Conservation (phyloP, 2,797 vertebrate species). For the Liparis tanakae region DNA sequence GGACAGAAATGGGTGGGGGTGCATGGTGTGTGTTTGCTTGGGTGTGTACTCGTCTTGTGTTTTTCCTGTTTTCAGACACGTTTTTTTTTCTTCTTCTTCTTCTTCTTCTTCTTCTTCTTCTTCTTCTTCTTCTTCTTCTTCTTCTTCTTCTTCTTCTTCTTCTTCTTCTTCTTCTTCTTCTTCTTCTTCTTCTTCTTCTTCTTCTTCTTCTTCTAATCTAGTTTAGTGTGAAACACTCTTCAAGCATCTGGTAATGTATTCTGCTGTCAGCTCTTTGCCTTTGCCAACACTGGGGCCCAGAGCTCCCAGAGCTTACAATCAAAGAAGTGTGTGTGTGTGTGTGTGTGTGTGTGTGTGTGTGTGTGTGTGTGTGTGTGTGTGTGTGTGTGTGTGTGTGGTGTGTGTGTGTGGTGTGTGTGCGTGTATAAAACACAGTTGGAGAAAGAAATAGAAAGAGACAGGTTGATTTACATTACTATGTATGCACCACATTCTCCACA, state of each 20-base stretch:
- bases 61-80: constrained; percentile 71
- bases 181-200: constrained; percentile 32
- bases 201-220: constrained; percentile 38
- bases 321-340: constrained; percentile 46
- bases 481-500: constrained; percentile 61
- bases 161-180: too few relatives aligned
- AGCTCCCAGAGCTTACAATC: constrained; percentile 61
- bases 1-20: constrained; percentile 58
- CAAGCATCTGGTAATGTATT: constrained; percentile 77
- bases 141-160: too few relatives aligned
- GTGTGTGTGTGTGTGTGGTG: constrained; percentile 35
- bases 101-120: too few relatives aligned
- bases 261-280: constrained; percentile 62
- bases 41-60: constrained; percentile 63
- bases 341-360: constrained; percentile 25
- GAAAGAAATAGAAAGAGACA: constrained; percentile 32
- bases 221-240: constrained; percentile 59
- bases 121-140: constrained; percentile 7
- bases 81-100: constrained; percentile 34
- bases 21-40: constrained; percentile 42
- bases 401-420: constrained; percentile 24
- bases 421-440: neutral
- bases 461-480: constrained; percentile 71
- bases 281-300: constrained; percentile 66
- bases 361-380: constrained; percentile 21